Base-by-base conservation (phyloP, 2,113 vertebrate species). In the Chrysochloris asiatica region DNA sequence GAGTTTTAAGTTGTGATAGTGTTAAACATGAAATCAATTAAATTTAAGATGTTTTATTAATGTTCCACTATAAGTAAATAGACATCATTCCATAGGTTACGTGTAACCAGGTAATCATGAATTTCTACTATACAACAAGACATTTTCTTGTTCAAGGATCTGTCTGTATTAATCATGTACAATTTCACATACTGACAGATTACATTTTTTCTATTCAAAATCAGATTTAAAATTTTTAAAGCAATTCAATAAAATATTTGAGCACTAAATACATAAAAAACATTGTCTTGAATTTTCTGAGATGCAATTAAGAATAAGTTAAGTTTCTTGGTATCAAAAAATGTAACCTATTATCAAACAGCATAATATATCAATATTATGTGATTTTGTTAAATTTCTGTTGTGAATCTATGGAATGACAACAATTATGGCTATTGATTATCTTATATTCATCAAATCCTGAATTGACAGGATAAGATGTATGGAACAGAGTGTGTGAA, bases 1-100 rank as follows among this genome's bases (percentile, higher is more conserved):
- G 4, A 73, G 92, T 90, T 96, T 96, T 83, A 94, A 96, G 38
- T 94, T 93, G 8, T 90, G 41, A 90, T 94, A 72, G 88, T 97
- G 88, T 88, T 96, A 36, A 96, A 94, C 24, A 38, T 95, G 26
- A 54, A 80, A 94, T 96, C 76, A 91, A 87, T 95, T 96, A 94
- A 28, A 92, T 65, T 96, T 75, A n/a, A 76, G n/a, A 93, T 89
- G 16, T 72, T n/a, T 77, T 80, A 65, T 79, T 96, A 96, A 93
- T 90, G 88, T 95, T 86, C 33, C 19, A n/a, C 8, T 96, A 26
- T 48, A 83, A 59, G 82, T 83, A 94, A 97, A 93, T 90, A 95
- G 61, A 4, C 83, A 91, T 65, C 5, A 5, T 52, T 50, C 8
- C 12, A 88, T 17, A 67, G 86, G 22, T 78, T 82, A 86, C n/a